Conservation (phyloP, 1,140 invertebrate species). For the Pseudomyrmex cubaensis region DNA sequence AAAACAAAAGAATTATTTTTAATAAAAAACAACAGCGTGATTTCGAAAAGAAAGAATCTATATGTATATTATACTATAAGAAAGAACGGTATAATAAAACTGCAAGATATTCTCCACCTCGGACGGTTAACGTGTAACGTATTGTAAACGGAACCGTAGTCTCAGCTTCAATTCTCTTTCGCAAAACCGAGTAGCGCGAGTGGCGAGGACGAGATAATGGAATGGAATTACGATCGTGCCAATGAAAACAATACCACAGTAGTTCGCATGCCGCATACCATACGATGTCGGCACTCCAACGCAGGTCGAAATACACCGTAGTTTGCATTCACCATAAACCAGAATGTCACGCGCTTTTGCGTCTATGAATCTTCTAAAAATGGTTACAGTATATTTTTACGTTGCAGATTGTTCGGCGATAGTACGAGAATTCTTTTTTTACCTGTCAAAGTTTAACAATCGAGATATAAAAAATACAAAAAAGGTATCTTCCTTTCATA, state of each 20-base stretch:
- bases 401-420: too few species aligned
- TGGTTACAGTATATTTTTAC: not conserved
- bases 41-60: too few species aligned
- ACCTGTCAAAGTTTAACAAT: too few species aligned
- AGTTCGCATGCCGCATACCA: conserved; percentile 2
- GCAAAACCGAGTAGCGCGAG: conserved; percentile 38
- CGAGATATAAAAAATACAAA: too few species aligned
- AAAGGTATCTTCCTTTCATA: too few species aligned
- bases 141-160: conserved; percentile 1
- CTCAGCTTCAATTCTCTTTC: not conserved
- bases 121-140: not conserved
- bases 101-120: not conserved
- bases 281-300: conserved; percentile 41
- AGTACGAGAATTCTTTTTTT: too few species aligned
- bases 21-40: too few species aligned
- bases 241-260: conserved; percentile 68
- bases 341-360: conserved; percentile 15
- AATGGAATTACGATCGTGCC: conserved; percentile 69
- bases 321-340: conserved; percentile 26
- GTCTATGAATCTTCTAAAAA: not conserved
- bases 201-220: conserved; percentile 65
- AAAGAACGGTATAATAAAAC: not conserved
- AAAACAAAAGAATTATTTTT: not conserved
- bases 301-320: conserved; percentile 17
- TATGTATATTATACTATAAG: too few species aligned